phyloP scores from a whole-genome alignment of 2,888 invertebrate genomes.

The Drosophila kambysellisi region DNA sequence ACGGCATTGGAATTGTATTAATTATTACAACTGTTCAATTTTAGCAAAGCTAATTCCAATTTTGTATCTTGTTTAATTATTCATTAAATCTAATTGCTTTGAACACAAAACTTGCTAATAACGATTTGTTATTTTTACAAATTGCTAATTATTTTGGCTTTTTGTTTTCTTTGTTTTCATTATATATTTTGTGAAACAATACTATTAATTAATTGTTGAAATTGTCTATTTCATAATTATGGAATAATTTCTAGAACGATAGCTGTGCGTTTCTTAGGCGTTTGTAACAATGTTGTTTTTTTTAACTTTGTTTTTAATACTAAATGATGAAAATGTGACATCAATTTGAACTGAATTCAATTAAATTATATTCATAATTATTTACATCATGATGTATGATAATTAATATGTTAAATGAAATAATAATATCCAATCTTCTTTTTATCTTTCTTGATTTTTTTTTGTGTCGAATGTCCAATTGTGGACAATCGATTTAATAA shows the following conservation, averaged over 20 bases:
- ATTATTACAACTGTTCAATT: conserved; percentile 33
- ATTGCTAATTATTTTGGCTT: conserved; percentile 4
- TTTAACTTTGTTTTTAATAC: conserved; percentile 32
- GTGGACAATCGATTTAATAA: conserved; percentile 52
- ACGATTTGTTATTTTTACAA: conserved; percentile 3
- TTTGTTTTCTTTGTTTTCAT: neutral
- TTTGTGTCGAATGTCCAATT: conserved; percentile 25
- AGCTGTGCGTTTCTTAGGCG: conserved; percentile 8
- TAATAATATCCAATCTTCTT: conserved; percentile 27
- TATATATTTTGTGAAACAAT: conserved; percentile 13
- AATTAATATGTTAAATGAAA: conserved; percentile 60
- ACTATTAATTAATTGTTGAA: conserved; percentile 9
- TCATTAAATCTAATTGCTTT: conserved; percentile 28
- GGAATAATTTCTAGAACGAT: conserved; percentile 38
- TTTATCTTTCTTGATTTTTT: conserved; percentile 21
- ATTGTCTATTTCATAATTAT: conserved; percentile 33
- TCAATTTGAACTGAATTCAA: conserved; percentile 70
- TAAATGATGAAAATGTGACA: conserved; percentile 64
- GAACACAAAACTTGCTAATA: conserved; percentile 23
- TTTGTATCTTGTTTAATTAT: conserved; percentile 13
- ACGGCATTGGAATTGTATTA: conserved; percentile 54
- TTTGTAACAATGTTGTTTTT: conserved; percentile 15
- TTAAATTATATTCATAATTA: conserved; percentile 74
- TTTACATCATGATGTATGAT: conserved; percentile 70
- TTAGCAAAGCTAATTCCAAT: conserved; percentile 25